A percentile compares a stretch with the other conserved stretches of the same genome.
Conservation (phyloP, 2,113 vertebrate genomes). For the Vulpes vulpes region DNA sequence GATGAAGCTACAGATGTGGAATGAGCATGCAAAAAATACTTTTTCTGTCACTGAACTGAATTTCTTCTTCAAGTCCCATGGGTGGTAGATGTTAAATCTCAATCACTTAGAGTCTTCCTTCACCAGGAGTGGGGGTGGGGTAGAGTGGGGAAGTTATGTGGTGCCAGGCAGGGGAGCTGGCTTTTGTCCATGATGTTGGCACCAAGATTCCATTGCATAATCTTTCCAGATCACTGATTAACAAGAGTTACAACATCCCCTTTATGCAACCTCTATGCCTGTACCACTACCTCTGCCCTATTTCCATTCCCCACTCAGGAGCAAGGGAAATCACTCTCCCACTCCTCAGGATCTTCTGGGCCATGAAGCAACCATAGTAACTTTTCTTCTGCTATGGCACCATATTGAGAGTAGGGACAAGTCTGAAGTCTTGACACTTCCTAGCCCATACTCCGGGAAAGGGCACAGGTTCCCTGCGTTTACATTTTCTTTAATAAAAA, state of each 20-base stretch:
- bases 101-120: neutral
- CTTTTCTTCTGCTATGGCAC: too few relatives aligned
- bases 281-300: neutral
- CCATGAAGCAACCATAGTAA: neutral
- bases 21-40: neutral
- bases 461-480: neutral
- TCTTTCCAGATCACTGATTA: neutral
- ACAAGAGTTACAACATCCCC: neutral
- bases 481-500: neutral
- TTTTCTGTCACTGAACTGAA: neutral
- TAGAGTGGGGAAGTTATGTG: neutral
- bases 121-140: too few relatives aligned
- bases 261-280: neutral
- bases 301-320: neutral
- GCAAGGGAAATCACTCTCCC: neutral
- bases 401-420: neutral
- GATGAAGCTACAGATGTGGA: neutral
- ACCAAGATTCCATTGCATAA: neutral
- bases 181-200: neutral
- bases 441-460: too few relatives aligned
- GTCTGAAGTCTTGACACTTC: neutral
- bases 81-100: neutral
- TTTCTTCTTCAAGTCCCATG: neutral
- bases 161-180: neutral
- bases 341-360: neutral